Evolutionary conservation across 37 sponge, comb jelly and placozoan species (phyloP).

Genomic region (Crambe crambe): DNA sequence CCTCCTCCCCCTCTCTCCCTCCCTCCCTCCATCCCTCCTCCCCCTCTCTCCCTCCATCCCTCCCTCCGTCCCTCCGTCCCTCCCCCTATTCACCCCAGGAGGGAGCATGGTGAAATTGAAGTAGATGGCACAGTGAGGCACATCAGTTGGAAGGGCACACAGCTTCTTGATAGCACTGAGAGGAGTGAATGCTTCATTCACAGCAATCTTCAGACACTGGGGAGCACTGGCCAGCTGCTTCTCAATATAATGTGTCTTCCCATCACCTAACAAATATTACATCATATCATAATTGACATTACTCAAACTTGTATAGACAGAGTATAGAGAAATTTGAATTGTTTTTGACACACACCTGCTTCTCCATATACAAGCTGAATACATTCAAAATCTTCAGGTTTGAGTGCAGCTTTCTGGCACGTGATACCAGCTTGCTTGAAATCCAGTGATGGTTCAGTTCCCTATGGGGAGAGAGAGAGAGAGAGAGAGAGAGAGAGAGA

Average conservation of each 20-base stretch:
- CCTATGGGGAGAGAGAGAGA: no score
- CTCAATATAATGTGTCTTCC: conserved; percentile 77
- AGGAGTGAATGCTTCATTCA: conserved; percentile 79
- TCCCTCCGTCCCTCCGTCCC: neutral
- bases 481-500: no score
- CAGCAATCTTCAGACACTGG: conserved; percentile 28
- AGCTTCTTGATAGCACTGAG: conserved; percentile 56
- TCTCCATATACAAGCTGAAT: conserved; percentile 60
- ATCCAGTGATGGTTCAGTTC: conserved; percentile 4
- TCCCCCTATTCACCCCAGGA: conserved; percentile 52
- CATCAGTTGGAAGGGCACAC: conserved; percentile 5
- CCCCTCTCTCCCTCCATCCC: neutral
- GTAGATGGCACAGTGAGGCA: conserved; percentile 39
- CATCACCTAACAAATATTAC: conserved; percentile 46
- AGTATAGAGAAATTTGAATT: no score
- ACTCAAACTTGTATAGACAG: neutral
- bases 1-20: no score
- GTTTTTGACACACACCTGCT: conserved; percentile 38
- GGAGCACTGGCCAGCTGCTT: conserved; percentile 22
- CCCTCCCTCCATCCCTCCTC: neutral
- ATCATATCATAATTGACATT: neutral
- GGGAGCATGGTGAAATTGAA: conserved; percentile 82
- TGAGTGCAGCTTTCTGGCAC: conserved; percentile 28
- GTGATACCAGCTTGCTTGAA: conserved; percentile 14
- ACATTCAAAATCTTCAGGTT: conserved; percentile 43